phyloP scores from a whole-genome alignment of 2,888 invertebrate species.

The Trachelus stipa region DNA sequence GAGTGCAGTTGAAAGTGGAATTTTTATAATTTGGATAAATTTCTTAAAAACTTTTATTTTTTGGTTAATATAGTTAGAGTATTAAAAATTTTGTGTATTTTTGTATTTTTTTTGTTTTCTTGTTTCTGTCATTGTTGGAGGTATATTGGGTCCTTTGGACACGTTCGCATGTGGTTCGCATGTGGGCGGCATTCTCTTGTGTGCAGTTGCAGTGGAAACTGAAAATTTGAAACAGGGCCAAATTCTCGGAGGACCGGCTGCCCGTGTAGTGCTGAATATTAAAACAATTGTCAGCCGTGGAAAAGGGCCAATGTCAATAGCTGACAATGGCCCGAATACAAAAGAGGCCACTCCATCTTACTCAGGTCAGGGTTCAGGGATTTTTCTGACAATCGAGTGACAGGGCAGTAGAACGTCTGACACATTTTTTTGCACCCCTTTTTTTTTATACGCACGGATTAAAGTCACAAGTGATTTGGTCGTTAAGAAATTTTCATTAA shows the following conservation, averaged over 20 bases:
- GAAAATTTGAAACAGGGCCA: slow-evolving; percentile 43
- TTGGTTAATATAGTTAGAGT: too few relatives aligned
- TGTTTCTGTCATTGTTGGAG: background rate
- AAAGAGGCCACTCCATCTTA: background rate
- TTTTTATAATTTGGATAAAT: background rate
- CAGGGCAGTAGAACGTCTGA: background rate
- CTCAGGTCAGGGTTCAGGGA: background rate
- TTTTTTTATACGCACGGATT: background rate
- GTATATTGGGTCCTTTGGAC: background rate
- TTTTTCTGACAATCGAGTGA: background rate
- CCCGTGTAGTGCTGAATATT: slow-evolving; percentile 25
- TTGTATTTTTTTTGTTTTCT: background rate
- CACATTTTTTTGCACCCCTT: background rate
- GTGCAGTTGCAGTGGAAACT: background rate
- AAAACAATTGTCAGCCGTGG: slow-evolving; percentile 38
- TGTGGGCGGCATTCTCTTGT: background rate
- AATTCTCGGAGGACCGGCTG: slow-evolving; percentile 26
- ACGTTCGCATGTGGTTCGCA: background rate
- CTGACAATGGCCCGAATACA: background rate
- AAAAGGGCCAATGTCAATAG: slow-evolving; percentile 40
- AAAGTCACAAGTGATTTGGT: background rate
- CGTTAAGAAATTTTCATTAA: background rate
- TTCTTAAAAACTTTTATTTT: too few relatives aligned
- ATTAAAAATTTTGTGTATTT: background rate
- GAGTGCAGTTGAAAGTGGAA: background rate